These are phyloP conservation scores for Silvanus unidentatus DNA, from an alignment of 2,888 invertebrate species.

Conservation along the genomic window DNA sequence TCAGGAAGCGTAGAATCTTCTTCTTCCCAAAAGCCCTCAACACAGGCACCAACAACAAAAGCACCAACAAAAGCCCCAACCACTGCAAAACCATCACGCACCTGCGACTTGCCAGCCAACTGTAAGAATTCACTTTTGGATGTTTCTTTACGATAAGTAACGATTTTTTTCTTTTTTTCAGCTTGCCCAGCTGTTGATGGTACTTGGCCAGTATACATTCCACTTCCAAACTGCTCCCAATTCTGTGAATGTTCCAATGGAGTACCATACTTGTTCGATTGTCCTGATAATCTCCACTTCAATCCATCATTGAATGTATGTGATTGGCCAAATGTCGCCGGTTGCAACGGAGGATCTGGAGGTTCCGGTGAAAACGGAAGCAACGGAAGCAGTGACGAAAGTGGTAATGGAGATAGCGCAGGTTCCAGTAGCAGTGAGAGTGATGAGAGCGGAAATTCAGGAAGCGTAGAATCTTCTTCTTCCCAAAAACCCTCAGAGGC, in stretches of 20 bases:
- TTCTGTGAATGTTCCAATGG: slow-evolving; percentile 27
- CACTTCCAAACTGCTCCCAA: slow-evolving; percentile 19
- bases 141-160: neutral
- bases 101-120: neutral
- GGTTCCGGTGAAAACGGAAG: neutral
- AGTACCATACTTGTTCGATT: slow-evolving; percentile 19
- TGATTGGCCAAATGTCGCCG: slow-evolving; percentile 24
- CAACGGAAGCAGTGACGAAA: slow-evolving; percentile 1
- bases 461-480: too few species aligned
- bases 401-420: slow-evolving; percentile 1
- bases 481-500: slow-evolving; percentile 6
- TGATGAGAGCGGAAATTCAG: too few species aligned
- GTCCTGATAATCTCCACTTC: slow-evolving; percentile 24
- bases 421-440: too few species aligned
- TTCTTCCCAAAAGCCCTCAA: slow-evolving; percentile 10
- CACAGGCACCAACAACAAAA: slow-evolving; percentile 7
- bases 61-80: slow-evolving; percentile 7
- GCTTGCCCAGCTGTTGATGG: slow-evolving; percentile 13
- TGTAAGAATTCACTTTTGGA: neutral
- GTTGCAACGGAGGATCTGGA: slow-evolving; percentile 13
- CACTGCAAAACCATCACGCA: neutral
- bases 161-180: neutral
- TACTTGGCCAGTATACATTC: slow-evolving; percentile 15
- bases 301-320: slow-evolving; percentile 22
- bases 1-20: neutral